phyloP scores from a whole-genome alignment of 2,797 vertebrate genomes.

The Manis crassicaudata region DNA sequence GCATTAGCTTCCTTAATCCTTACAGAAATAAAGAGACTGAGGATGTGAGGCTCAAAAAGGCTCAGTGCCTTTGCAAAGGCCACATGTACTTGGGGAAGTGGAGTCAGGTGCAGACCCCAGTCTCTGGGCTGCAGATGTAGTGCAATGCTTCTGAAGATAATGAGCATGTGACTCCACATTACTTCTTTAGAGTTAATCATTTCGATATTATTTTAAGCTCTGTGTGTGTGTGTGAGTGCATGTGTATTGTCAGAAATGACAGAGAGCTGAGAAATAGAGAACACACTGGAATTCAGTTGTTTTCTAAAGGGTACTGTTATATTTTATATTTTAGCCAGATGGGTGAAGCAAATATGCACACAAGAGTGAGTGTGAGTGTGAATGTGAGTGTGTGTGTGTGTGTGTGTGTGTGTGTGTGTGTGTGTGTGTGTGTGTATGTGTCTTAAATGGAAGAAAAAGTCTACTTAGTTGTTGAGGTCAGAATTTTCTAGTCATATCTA shows the following conservation, averaged over 20 bases:
- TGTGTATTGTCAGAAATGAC: neutral
- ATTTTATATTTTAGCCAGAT: constrained; percentile 25
- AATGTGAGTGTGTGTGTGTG: neutral
- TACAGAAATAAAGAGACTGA: neutral
- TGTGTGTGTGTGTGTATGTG: neutral
- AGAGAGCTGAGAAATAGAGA: constrained; percentile 2
- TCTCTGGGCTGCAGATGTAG: neutral
- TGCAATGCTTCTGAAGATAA: neutral
- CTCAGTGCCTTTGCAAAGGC: neutral
- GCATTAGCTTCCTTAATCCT: constrained; percentile 49
- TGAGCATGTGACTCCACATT: neutral
- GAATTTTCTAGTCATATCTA: constrained; percentile 34
- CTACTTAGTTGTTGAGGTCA: neutral
- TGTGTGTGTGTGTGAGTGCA: neutral
- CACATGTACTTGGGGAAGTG: neutral
- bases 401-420: neutral
- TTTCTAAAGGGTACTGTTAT: neutral
- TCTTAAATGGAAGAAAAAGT: neutral
- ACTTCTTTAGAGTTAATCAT: neutral
- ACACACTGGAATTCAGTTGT: neutral
- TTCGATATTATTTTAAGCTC: neutral
- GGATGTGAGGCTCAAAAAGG: neutral
- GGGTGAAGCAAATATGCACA: neutral
- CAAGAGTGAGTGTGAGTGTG: neutral
- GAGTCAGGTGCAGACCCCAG: neutral